Base-by-base conservation (phyloP, 2,797 vertebrate species). In the Sarcoramphus papa region DNA sequence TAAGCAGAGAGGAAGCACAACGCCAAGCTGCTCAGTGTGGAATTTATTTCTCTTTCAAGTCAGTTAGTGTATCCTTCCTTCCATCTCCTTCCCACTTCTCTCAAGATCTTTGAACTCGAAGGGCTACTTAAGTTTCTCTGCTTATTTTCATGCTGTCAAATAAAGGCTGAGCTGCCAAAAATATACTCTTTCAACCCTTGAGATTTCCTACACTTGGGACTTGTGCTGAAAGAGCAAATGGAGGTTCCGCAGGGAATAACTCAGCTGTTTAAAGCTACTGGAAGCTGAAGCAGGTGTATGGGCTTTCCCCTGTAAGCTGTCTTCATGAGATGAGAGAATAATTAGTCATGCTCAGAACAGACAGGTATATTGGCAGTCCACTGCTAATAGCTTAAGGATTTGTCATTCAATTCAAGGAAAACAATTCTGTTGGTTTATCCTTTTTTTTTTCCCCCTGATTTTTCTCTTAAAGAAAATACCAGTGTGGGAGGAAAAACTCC, bases 1-100 rank as follows among this genome's bases (percentile, higher is more conserved):
- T 27, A 76, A 84, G 74, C 14, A 12, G 59, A 73, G 57, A 90
- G 65, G 53, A 94, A 86, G 78, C 79, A 93, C 67, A 85, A 64
- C 41, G 43, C 40, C 24, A 25, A 19, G n/a, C 63, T 76, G 62
- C 74, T 89, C 72, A 35, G 18, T 6, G 27, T 59, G 48, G 69
- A 86, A 68, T 70, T 77, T 77, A 69, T 84, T 96, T 84, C 85
- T 82, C 88, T 96, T 96, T 95, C 93, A 95, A 96, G 94, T 70
- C 54, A 70, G 77, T 84, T 78, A 88, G 51, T 67, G 48, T 75
- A 87, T 84, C 68, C 81, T 96, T 92, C 72, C 70, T 92, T 96
- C 88, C 54, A 77, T 31, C 35, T 96, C 92, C 85, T 95, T 74
- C 82, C 51, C 72, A 12, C 31, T 94, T 97, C 62, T 92, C 91